phyloP scores from a whole-genome alignment of 2,797 vertebrate species.

The Sebastes ruberrimus region DNA sequence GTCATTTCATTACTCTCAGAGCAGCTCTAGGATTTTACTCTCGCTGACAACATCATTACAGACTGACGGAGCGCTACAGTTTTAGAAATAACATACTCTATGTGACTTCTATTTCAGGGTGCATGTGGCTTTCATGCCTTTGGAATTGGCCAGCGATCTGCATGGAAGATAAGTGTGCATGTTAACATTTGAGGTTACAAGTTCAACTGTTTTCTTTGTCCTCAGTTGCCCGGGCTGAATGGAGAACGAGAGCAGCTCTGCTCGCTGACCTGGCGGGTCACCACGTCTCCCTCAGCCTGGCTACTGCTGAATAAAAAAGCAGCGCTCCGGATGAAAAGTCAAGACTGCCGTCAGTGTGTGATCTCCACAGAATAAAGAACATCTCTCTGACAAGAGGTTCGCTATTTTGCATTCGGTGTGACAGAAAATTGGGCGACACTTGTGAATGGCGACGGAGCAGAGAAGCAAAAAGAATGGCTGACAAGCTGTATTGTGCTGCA shows the following conservation, averaged over 20 bases:
- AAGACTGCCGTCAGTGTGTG: conserved; percentile 32
- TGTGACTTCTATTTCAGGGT: background rate
- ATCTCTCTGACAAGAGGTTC: conserved; percentile 39
- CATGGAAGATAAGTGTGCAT: background rate
- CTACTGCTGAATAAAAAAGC: conserved; percentile 58
- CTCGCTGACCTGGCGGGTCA: conserved; percentile 38
- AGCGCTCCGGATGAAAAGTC: conserved; percentile 50
- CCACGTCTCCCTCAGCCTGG: conserved; percentile 30
- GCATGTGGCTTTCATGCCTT: background rate
- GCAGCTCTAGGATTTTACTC: background rate
- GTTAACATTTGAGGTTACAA: conserved; percentile 9
- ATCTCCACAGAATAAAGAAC: conserved; percentile 54
- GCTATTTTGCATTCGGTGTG: conserved; percentile 46
- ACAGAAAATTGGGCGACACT: conserved; percentile 49
- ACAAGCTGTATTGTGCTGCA: conserved; percentile 58
- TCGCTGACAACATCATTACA: background rate
- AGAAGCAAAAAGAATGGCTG: conserved; percentile 46
- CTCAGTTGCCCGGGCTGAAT: conserved; percentile 11
- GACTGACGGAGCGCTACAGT: background rate
- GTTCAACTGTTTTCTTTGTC: conserved; percentile 31
- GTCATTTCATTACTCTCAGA: background rate
- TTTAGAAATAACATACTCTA: background rate
- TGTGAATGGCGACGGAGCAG: conserved; percentile 57
- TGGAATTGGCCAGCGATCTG: background rate
- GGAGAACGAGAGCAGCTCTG: background rate